These are phyloP conservation scores for Coendou prehensilis DNA, from an alignment of 2,797 vertebrate genomes.

Conservation along the genomic window DNA sequence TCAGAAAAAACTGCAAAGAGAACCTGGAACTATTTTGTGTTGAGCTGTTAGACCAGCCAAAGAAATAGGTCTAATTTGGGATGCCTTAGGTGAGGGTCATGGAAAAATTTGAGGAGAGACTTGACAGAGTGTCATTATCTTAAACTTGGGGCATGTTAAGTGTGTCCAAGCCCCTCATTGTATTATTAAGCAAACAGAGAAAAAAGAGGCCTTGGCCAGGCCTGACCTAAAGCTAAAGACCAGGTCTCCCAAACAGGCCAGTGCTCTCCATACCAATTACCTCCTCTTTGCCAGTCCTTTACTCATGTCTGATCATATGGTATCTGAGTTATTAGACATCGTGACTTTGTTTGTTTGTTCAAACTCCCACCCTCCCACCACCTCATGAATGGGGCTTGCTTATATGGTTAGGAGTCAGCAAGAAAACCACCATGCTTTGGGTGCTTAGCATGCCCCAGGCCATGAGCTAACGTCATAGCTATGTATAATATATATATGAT, in stretches of 20 bases:
- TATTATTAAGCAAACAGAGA: background rate
- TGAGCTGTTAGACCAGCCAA: background rate
- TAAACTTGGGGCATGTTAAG: background rate
- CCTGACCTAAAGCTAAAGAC: background rate
- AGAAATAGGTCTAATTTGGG: constrained; percentile 28
- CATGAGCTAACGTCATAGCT: background rate
- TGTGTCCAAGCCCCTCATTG: background rate
- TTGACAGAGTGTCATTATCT: background rate
- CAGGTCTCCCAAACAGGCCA: background rate
- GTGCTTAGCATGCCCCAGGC: background rate
- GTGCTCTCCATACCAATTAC: background rate
- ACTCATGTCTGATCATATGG: background rate
- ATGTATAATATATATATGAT: background rate
- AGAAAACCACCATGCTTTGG: background rate
- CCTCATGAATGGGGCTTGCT: background rate
- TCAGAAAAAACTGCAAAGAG: background rate
- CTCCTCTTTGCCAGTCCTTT: background rate
- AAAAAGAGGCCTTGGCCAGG: background rate
- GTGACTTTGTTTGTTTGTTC: background rate
- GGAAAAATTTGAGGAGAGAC: background rate
- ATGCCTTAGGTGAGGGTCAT: background rate
- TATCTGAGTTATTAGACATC: background rate
- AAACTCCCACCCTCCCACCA: background rate
- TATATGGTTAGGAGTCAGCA: background rate
- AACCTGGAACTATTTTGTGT: background rate